Evolutionary conservation across 2,888 invertebrate species (phyloP).

Genomic region (Pyrocoelia pectoralis): DNA sequence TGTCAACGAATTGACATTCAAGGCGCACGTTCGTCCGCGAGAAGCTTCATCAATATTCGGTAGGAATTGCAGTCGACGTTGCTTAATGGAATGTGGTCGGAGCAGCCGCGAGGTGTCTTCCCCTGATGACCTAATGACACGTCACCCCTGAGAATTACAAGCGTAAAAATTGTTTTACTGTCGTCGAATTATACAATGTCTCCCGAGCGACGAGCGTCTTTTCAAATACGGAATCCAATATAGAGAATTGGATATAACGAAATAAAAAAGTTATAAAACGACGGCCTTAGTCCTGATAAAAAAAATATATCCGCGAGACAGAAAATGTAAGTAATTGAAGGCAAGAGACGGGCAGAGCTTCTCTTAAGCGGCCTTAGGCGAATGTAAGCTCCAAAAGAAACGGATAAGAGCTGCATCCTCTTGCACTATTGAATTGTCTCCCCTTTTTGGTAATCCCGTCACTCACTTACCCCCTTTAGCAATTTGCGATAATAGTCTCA

Average conservation of each 20-base stretch:
- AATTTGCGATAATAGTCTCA: background rate
- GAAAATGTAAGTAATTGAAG: slow-evolving; percentile 43
- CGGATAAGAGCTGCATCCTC: slow-evolving; percentile 22
- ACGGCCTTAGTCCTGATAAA: slow-evolving; percentile 38
- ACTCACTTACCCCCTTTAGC: slow-evolving; percentile 29
- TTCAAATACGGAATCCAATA: slow-evolving; percentile 42
- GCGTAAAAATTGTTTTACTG: slow-evolving; percentile 46
- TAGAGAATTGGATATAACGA: slow-evolving; percentile 46
- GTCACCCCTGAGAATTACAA: slow-evolving; percentile 30
- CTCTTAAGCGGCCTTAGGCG: slow-evolving; percentile 34
- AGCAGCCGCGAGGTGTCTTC: slow-evolving; percentile 38
- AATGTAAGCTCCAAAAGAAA: slow-evolving; percentile 27
- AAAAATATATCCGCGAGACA: slow-evolving; percentile 41
- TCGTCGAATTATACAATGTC: slow-evolving; percentile 43
- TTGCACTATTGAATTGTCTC: slow-evolving; percentile 34
- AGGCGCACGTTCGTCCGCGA: slow-evolving; percentile 46
- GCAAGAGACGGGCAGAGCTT: slow-evolving; percentile 37
- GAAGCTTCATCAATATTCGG: slow-evolving; percentile 56
- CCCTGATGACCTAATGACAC: slow-evolving; percentile 42
- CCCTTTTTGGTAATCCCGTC: slow-evolving; percentile 24
- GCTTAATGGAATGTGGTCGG: slow-evolving; percentile 56
- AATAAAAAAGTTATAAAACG: slow-evolving; percentile 47
- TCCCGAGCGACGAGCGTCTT: slow-evolving; percentile 33
- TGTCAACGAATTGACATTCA: slow-evolving; percentile 49
- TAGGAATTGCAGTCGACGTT: slow-evolving; percentile 55